Base-by-base conservation (phyloP, 2,888 invertebrate species). In the Lasioglossum lativentre region DNA sequence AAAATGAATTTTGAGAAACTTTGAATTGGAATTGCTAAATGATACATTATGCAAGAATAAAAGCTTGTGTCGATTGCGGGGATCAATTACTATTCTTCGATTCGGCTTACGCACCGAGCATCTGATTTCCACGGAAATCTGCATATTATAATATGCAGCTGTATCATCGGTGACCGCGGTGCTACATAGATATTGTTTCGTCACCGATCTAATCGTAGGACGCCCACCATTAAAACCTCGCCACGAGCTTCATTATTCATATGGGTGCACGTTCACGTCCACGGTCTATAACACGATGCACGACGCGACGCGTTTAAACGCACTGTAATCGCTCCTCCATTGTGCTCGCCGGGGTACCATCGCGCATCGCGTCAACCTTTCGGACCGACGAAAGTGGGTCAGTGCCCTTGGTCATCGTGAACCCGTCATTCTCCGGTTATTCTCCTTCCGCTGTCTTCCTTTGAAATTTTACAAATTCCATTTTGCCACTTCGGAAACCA, bases 241-340 rank as follows among this genome's bases (percentile, higher is more conserved):
- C 12, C n/a, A 14, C 30, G n/a, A 6, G 10, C n/a, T 34, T 59
- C 19, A 40, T 23, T 75, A 76, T 76, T 80, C 71, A 47, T 80
- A 47, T 38, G 38, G 4, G 14, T 68, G 45, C 66, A 70, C 70
- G 59, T 23, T n/a, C 34, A 3, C 34, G 34, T 34, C n/a, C n/a
- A n/a, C n/a, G n/a, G n/a, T n/a, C n/a, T n/a, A n/a, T 34, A 34
- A 34, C 34, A 34, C 34, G 34, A 34, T 34, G 34, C 34, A 34
- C 34, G 66, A 45, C 76, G n/a, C 45, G 47, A 23, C 47, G 68
- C 47, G 73, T 74, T 66, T 27, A 63, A 66, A 27, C 23, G 38
- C 74, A 19, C n/a, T 19, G 59, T 73, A 63, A 72, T 34, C n/a
- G 68, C 30, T 16, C n/a, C 42, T 16, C 40, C 40, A 52, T 59